Conservation (phyloP, 2,888 invertebrate genomes). For the Petrophora chlorosata region DNA sequence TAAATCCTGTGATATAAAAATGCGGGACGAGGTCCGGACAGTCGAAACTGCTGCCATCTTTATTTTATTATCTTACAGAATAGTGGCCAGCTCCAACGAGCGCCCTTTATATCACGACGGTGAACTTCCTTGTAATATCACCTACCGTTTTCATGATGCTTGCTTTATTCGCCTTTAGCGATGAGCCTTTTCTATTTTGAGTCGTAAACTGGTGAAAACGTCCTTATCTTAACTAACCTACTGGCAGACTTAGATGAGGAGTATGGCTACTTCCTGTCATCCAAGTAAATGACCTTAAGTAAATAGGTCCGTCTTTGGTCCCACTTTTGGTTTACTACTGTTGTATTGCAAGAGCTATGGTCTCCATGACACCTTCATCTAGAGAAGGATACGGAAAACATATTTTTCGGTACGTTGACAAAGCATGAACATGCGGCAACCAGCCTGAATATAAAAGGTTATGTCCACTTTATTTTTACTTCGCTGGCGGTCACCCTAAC, state of each 20-base stretch:
- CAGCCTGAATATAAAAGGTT: no score
- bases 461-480: no score
- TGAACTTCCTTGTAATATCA: constrained; percentile 34
- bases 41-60: constrained; percentile 43
- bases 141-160: constrained; percentile 29
- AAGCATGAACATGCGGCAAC: no score
- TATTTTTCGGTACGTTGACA: no score
- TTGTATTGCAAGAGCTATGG: neutral
- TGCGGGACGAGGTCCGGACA: constrained; percentile 43
- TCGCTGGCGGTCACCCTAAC: no score
- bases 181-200: constrained; percentile 27
- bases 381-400: neutral
- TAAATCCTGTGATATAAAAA: constrained; percentile 56
- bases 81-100: constrained; percentile 31
- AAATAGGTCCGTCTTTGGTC: constrained; percentile 6
- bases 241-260: constrained; percentile 13
- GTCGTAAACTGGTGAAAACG: constrained; percentile 24
- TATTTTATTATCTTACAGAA: constrained; percentile 48
- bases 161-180: constrained; percentile 28
- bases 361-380: neutral
- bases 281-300: constrained; percentile 8
- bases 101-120: constrained; percentile 43
- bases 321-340: constrained; percentile 15
- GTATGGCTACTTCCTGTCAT: constrained; percentile 11
- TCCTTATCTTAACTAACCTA: constrained; percentile 20